A percentile compares a stretch with the other conserved stretches of the same genome.
These are phyloP conservation scores for Scaptomyza parva DNA, from an alignment of 2,888 invertebrate species.

Conservation along the genomic window DNA sequence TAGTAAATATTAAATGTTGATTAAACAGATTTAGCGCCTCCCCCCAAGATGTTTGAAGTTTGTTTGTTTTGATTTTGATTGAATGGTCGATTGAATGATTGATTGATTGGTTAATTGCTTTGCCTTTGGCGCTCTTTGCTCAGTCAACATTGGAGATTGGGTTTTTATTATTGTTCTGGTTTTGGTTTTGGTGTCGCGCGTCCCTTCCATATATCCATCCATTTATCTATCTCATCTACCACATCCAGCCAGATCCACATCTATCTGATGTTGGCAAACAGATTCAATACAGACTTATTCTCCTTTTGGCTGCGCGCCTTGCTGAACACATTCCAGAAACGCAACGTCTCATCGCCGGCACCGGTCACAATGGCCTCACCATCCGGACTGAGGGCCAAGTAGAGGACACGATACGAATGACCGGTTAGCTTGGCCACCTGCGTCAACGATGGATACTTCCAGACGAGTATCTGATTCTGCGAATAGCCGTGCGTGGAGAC, in stretches of 20 bases:
- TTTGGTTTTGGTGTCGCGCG: background rate
- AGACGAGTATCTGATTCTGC: slow-evolving; percentile 99
- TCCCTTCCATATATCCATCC: background rate
- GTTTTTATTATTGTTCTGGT: too few species aligned
- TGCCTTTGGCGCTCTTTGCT: slow-evolving; percentile 70
- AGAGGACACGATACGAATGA: slow-evolving; percentile 97
- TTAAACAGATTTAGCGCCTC: slow-evolving; percentile 4
- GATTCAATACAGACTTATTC: slow-evolving; percentile 95
- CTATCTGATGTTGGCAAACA: slow-evolving; percentile 94
- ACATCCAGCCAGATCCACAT: slow-evolving; percentile 11
- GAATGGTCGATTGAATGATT: slow-evolving; percentile 23
- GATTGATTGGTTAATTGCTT: slow-evolving; percentile 25
- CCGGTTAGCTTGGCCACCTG: slow-evolving; percentile 99
- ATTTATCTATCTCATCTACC: too few species aligned
- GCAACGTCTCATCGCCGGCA: slow-evolving; percentile 98
- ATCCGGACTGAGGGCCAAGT: slow-evolving; percentile 98
- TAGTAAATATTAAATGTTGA: background rate
- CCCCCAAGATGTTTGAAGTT: slow-evolving; percentile 11
- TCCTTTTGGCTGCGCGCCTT: slow-evolving; percentile 97
- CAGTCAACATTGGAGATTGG: slow-evolving; percentile 54
- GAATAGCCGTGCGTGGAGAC: slow-evolving; percentile 99
- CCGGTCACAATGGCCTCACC: slow-evolving; percentile 99
- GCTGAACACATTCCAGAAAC: slow-evolving; percentile 99
- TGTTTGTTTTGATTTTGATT: slow-evolving; percentile 5
- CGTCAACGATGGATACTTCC: slow-evolving; percentile 99